Conservation (phyloP, 1,140 invertebrate genomes). For the Cydia amplana region DNA sequence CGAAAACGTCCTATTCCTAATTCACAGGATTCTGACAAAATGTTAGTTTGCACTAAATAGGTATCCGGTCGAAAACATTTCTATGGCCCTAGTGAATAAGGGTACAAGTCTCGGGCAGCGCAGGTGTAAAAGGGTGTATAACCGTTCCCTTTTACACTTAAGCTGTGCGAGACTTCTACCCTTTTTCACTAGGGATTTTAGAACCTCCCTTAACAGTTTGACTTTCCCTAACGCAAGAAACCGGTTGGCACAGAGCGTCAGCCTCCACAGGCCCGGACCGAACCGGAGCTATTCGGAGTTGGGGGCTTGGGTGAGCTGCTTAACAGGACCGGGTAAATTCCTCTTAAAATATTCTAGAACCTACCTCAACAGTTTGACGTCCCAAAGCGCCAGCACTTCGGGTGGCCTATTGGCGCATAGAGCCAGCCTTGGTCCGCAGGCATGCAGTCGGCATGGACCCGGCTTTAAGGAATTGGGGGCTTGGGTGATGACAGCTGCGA, state of each 20-base stretch:
- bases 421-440: constrained; percentile 63
- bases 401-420: constrained; percentile 63
- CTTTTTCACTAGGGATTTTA: too few relatives aligned
- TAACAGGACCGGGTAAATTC: not conserved
- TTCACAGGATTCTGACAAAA: too few relatives aligned
- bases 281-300: constrained; percentile 57
- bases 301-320: constrained; percentile 50
- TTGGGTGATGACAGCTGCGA: constrained; percentile 68
- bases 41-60: too few relatives aligned
- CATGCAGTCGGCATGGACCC: constrained; percentile 66
- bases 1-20: too few relatives aligned
- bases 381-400: constrained; percentile 69
- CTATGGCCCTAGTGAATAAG: too few relatives aligned
- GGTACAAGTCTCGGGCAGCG: too few relatives aligned
- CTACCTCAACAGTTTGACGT: constrained; percentile 70
- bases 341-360: constrained; percentile 24
- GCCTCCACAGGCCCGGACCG: constrained; percentile 63
- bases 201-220: constrained; percentile 63
- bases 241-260: constrained; percentile 60
- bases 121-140: too few relatives aligned
- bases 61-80: not conserved
- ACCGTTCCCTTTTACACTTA: too few relatives aligned
- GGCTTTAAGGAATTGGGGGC: constrained; percentile 49
- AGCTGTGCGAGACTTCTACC: too few relatives aligned
- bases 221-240: constrained; percentile 69